Evolutionary conservation across 2,113 vertebrate species (phyloP).

Genomic region (Spea multiplicata): DNA sequence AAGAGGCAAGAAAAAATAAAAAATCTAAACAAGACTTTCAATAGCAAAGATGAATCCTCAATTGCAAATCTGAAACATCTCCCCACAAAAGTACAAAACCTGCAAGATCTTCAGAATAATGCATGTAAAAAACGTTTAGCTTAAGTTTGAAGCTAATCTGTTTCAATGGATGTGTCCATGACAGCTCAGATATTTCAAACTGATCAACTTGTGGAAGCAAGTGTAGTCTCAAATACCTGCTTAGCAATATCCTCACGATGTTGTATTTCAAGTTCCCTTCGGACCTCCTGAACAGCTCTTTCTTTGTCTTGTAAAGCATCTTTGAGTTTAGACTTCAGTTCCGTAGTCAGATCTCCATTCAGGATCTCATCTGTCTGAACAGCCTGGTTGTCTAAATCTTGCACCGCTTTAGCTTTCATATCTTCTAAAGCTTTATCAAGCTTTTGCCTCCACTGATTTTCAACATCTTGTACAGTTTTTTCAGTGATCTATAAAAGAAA

Average conservation of each 20-base stretch:
- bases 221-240: slow-evolving; percentile 65
- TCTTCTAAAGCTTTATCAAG: slow-evolving; percentile 63
- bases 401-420: slow-evolving; percentile 49
- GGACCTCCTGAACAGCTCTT: slow-evolving; percentile 60
- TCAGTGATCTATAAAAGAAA: slow-evolving; percentile 59
- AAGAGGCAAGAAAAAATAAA: neutral
- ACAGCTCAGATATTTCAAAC: too few relatives aligned
- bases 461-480: slow-evolving; percentile 62
- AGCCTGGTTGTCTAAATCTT: slow-evolving; percentile 54
- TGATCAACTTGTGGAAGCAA: too few relatives aligned
- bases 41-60: too few relatives aligned
- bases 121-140: too few relatives aligned
- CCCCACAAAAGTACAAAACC: too few relatives aligned
- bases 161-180: too few relatives aligned
- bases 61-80: too few relatives aligned
- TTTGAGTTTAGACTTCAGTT: slow-evolving; percentile 50
- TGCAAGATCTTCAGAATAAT: too few relatives aligned
- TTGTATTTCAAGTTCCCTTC: slow-evolving; percentile 69
- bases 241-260: slow-evolving; percentile 70
- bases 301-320: slow-evolving; percentile 64
- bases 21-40: neutral
- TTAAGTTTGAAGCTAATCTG: too few relatives aligned
- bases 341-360: slow-evolving; percentile 45
- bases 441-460: slow-evolving; percentile 71
- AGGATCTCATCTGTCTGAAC: slow-evolving; percentile 68